Evolutionary conservation across 2,797 vertebrate genomes (phyloP), one percentile per base, ranked within the genome.

Genomic region (Eulemur mongoz): DNA sequence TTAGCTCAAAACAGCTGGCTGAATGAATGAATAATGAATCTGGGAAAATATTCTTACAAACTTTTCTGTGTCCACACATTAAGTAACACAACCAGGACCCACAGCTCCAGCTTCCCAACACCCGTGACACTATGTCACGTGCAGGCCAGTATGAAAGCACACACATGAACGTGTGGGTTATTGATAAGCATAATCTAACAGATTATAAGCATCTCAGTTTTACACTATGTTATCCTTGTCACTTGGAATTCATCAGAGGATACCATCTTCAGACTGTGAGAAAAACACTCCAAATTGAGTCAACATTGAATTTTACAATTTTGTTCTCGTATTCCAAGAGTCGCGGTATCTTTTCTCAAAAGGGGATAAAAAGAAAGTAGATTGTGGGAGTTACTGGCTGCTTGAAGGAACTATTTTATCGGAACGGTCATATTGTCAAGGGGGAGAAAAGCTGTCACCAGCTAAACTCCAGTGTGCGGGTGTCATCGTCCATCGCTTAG

Each of bases 41-140:
- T 38, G 30, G 32, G 45, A 3, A 73, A 52, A 48, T 11, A 25
- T 4, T 45, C 27, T 54, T 45, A 45, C 35, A 27, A 9, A 7
- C 5, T 25, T 27, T 48, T n/a, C 45, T 15, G 12, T 18, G 8
- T 69, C 59, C 54, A 30, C 22, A 32, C 4, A 13, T 17, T 20
- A 25, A 73, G 18, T 32, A 27, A 67, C 20, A 30, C 12, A 72
- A 9, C 3, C 27, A 45, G 43, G 30, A 13, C 27, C 25, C 14
- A 6, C 27, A 38, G 12, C 22, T 38, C 30, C 13, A 12, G 48
- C 10, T 14, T 27, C 32, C 25, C 17, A 5, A 17, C 14, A 32
- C 6, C 20, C 35, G 35, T 27, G 6, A 0, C 11, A 2, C 52
- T 18, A 12, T 1, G 2, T 32, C 25, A n/a, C 5, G 22, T 1